A percentile compares a stretch with the other conserved stretches of the same genome.
Evolutionary conservation across 1,140 invertebrate genomes (phyloP).

Genomic region (Chymomyza costata): DNA sequence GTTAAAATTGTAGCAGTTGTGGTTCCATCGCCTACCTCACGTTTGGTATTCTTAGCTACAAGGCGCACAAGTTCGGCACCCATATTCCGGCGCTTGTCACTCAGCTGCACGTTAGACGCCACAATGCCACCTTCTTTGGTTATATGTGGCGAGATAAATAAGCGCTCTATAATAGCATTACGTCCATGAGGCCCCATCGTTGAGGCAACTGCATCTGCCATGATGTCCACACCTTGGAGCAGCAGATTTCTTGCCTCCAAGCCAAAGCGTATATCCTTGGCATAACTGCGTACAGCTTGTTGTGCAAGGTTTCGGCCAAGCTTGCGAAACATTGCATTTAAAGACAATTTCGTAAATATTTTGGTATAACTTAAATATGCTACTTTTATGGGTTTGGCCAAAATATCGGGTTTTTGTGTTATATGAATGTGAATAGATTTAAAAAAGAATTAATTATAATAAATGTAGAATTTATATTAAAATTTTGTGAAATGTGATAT

Average conservation of each 20-base stretch:
- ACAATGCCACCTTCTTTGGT: constrained; percentile 98
- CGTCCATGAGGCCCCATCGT: constrained; percentile 98
- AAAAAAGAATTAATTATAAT: too few relatives aligned
- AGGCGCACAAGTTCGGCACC: constrained; percentile 96
- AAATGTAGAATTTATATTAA: too few relatives aligned
- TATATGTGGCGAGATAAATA: constrained; percentile 96
- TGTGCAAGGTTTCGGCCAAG: background rate
- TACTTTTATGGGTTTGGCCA: too few relatives aligned
- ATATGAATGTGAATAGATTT: too few relatives aligned
- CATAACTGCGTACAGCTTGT: background rate
- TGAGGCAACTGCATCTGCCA: constrained; percentile 95
- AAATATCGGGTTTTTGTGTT: too few relatives aligned
- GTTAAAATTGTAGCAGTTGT: constrained; percentile 96
- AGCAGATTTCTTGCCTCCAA: constrained; percentile 92
- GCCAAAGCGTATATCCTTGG: constrained; percentile 76
- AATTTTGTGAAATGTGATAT: too few relatives aligned
- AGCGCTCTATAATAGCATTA: constrained; percentile 96
- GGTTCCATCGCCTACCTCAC: constrained; percentile 96
- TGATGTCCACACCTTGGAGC: constrained; percentile 93
- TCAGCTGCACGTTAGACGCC: constrained; percentile 90
- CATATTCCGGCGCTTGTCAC: constrained; percentile 96
- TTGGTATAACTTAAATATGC: too few relatives aligned
- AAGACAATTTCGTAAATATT: too few relatives aligned
- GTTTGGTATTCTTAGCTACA: constrained; percentile 96
- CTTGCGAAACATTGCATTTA: too few relatives aligned